A percentile compares a stretch with the other conserved stretches of the same genome.
Conservation (phyloP, 1,140 invertebrate species). For the Harpegnathos saltator region DNA sequence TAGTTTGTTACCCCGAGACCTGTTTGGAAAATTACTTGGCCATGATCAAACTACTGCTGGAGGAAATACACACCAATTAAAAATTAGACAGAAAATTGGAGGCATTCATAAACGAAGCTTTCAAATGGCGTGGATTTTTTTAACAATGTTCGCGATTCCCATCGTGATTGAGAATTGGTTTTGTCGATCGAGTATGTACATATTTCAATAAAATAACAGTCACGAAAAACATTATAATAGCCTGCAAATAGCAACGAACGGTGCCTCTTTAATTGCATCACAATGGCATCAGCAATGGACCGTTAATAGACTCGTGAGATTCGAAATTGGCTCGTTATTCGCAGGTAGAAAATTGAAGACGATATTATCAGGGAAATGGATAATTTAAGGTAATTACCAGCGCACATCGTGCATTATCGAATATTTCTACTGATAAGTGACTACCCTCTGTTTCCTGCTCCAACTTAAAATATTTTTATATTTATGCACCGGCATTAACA, state of each 20-base stretch:
- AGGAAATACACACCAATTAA: conserved; percentile 11
- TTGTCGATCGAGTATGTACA: too few relatives aligned
- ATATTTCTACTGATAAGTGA: conserved; percentile 59
- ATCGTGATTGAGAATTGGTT: not conserved
- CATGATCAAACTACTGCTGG: not conserved
- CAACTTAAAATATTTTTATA: conserved; percentile 34
- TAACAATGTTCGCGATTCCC: not conserved
- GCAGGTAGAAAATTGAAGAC: conserved; percentile 42
- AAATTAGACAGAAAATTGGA: not conserved
- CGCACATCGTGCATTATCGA: conserved; percentile 49
- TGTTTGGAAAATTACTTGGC: conserved; percentile 14
- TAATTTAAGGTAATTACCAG: conserved; percentile 65
- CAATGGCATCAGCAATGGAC: conserved; percentile 2
- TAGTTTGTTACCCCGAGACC: conserved; percentile 40
- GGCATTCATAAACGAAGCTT: not conserved
- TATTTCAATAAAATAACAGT: not conserved
- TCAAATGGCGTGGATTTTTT: not conserved
- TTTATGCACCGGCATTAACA: conserved; percentile 47
- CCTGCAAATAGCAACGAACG: not conserved
- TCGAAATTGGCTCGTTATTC: conserved; percentile 34
- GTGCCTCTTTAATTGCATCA: not conserved
- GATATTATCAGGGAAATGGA: conserved; percentile 23
- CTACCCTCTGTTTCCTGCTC: conserved; percentile 34
- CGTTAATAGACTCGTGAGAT: not conserved
- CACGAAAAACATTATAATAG: not conserved